Evolutionary conservation across 2,888 invertebrate genomes (phyloP), one percentile per base, ranked within the genome.

Genomic region (Cantharis rufa): DNA sequence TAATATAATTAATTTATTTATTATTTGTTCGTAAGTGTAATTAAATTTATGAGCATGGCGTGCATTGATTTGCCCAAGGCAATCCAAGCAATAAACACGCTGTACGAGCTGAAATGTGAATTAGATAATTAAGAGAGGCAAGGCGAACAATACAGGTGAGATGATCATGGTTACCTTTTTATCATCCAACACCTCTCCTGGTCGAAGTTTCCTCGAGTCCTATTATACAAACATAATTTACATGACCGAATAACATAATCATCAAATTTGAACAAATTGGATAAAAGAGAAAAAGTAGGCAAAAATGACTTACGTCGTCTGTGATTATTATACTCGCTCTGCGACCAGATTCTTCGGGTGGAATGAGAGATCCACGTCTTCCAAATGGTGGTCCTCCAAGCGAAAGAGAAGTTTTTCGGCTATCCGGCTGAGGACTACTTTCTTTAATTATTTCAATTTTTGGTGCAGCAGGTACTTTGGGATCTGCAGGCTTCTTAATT

Each of bases 101-200:
- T 83, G 80, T 82, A 83, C 82, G 82, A 84, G 82, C 83, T 84
- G 82, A 83, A 82, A 82, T 76, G 79, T 84, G 80, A 84, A 84
- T 81, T 81, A 81, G 79, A 74, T 72, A 48, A 73, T 77, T 77
- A 77, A 77, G 61, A 80, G 79, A 81, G 78, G 79, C 78, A 78
- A 81, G 79, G 80, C 79, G 79, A 77, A 80, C 75, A 79, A 79
- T 77, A 71, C 77, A 76, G 79, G 71, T 73, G 76, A 78, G 70
- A 75, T 74, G 77, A 69, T 72, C 78, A 75, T 71, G 82, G 89
- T 95, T 95, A 97, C 96, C 96, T 96, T 95, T 92, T 94, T 95
- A 89, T 96, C 96, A 91, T 95, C 95, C 91, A 95, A 90, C 89
- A 97, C 94, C 93, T 96, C 96, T 89, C 96, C 96, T 86, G 96